Percentiles rank a stretch among this genome's conserved stretches.
Conservation (phyloP, 2,888 invertebrate species). For the Mystacides longicornis region DNA sequence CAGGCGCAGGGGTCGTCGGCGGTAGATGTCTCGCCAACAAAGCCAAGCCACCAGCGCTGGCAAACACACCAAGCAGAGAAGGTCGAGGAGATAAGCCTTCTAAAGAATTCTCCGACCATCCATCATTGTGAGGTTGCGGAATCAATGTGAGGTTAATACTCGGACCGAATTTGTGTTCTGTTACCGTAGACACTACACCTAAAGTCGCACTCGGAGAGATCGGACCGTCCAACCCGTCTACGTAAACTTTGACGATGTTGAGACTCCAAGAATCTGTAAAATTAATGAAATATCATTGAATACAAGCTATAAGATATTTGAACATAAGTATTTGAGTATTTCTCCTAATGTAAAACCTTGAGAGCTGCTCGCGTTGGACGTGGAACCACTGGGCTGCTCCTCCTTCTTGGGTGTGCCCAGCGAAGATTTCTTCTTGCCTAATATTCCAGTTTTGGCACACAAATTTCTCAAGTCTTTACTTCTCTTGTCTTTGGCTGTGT, state of each 20-base stretch:
- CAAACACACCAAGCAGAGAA: constrained; percentile 74
- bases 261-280: constrained; percentile 20
- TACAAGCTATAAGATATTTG: background rate
- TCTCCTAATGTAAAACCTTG: constrained; percentile 12
- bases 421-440: constrained; percentile 34
- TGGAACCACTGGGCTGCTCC: constrained; percentile 14
- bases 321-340: background rate
- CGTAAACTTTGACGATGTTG: constrained; percentile 19
- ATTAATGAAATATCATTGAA: background rate
- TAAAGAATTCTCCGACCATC: constrained; percentile 16
- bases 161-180: constrained; percentile 40
- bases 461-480: constrained; percentile 75
- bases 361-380: constrained; percentile 16
- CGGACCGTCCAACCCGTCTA: constrained; percentile 26
- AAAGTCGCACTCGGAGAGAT: constrained; percentile 38
- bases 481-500: constrained; percentile 83
- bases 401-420: constrained; percentile 16
- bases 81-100: constrained; percentile 33
- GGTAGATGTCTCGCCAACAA: constrained; percentile 84
- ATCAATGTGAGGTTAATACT: constrained; percentile 38
- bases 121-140: constrained; percentile 16
- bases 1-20: constrained; percentile 75
- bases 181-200: constrained; percentile 38
- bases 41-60: constrained; percentile 80
- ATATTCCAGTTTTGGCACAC: constrained; percentile 38